Conservation (phyloP, 2,888 invertebrate species). For the Cybosia mesomella region DNA sequence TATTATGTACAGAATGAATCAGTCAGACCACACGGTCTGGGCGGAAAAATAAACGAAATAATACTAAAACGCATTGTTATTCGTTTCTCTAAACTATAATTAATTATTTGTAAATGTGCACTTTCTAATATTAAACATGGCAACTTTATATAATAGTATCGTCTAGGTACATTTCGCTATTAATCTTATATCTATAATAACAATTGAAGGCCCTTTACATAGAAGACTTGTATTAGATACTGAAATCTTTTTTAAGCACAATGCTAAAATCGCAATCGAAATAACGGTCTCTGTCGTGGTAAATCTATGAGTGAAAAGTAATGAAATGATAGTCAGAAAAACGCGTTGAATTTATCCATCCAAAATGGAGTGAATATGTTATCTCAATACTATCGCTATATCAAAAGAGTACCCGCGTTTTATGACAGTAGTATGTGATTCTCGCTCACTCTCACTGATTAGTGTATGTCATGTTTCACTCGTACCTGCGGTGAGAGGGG, state of each 20-base stretch:
- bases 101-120: slow-evolving; percentile 53
- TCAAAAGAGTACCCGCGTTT: too few relatives aligned
- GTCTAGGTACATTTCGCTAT: slow-evolving; percentile 59
- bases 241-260: slow-evolving; percentile 32
- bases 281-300: not conserved
- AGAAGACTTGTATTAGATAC: slow-evolving; percentile 57
- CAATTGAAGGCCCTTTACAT: slow-evolving; percentile 72
- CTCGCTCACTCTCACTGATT: not conserved
- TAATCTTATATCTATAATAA: slow-evolving; percentile 61
- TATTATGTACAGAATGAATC: slow-evolving; percentile 58
- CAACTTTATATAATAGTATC: slow-evolving; percentile 65
- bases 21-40: too few relatives aligned
- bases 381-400: too few relatives aligned
- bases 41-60: slow-evolving; percentile 75
- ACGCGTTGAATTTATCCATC: not conserved
- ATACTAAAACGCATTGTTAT: slow-evolving; percentile 84
- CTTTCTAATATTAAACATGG: slow-evolving; percentile 72
- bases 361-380: not conserved
- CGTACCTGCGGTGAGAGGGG: not conserved
- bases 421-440: too few relatives aligned
- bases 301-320: not conserved
- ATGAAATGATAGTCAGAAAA: not conserved
- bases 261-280: slow-evolving; percentile 17
- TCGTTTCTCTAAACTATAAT: slow-evolving; percentile 59
- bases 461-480: not conserved